A percentile compares a stretch with the other conserved stretches of the same genome.
Conservation (phyloP, 2,888 invertebrate genomes). For the Lasioglossum leucozonium region DNA sequence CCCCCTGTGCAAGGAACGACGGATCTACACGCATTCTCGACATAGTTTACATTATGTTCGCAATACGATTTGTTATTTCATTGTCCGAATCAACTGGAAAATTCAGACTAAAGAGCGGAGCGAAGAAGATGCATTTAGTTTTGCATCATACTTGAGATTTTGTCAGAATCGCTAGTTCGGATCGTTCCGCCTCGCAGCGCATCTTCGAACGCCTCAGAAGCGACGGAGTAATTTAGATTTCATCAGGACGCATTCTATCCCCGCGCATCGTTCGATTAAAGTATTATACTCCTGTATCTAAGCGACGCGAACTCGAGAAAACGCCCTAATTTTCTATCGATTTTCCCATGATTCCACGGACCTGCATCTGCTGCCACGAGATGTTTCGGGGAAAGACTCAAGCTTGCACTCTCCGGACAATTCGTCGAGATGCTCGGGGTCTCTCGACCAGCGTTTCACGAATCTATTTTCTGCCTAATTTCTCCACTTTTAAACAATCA, state of each 20-base stretch:
- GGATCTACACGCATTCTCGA: not conserved
- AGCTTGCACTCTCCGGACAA: not conserved
- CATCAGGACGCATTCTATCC: not conserved
- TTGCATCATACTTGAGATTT: not conserved
- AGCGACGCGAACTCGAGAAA: not conserved
- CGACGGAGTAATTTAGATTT: not conserved
- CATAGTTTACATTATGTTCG: not conserved
- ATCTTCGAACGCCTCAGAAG: not conserved
- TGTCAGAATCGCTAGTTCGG: not conserved
- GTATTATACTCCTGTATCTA: not conserved
- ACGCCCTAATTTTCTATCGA: slow-evolving; percentile 3
- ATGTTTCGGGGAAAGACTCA: not conserved
- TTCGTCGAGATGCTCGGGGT: not conserved
- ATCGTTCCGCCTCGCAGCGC: not conserved
- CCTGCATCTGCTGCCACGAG: not conserved
- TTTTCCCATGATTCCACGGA: not conserved
- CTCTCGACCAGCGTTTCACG: not conserved
- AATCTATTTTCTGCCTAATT: not conserved
- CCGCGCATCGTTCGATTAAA: not conserved
- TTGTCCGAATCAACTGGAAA: too few species aligned
- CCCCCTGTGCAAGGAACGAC: too few species aligned
- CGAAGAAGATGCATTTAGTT: not conserved
- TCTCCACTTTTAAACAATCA: not conserved
- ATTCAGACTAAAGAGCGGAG: too few species aligned
- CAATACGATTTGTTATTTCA: too few species aligned